These are phyloP conservation scores for Gisinianus flammeolus DNA, from an alignment of 2,888 invertebrate species.

Conservation along the genomic window DNA sequence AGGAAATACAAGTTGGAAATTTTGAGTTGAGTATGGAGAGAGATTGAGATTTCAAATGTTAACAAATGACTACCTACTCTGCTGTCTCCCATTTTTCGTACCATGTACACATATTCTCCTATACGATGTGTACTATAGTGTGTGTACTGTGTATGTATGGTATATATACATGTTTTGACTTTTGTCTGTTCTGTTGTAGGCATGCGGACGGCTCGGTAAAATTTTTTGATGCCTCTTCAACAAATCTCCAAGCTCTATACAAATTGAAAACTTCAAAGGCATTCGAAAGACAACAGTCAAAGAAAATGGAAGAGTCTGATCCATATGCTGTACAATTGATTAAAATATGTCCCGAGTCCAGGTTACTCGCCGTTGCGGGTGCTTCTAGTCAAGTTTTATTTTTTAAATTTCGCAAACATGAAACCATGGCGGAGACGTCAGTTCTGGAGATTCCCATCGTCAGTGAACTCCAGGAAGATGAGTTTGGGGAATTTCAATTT, in stretches of 20 bases:
- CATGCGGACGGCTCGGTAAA: conserved; percentile 98
- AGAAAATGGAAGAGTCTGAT: conserved; percentile 74
- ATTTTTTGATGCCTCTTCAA: conserved; percentile 99
- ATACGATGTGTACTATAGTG: too few species aligned
- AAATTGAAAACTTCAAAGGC: conserved; percentile 90
- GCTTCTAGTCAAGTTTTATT: conserved; percentile 92
- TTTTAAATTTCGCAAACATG: conserved; percentile 93
- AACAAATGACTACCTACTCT: too few species aligned
- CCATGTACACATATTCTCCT: too few species aligned
- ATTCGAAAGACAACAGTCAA: conserved; percentile 71
- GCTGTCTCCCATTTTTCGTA: too few species aligned
- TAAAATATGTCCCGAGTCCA: conserved; percentile 91
- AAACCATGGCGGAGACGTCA: conserved; percentile 80
- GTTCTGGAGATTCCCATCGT: conserved; percentile 86
- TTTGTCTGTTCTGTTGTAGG: conserved; percentile 66
- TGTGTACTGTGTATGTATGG: too few species aligned
- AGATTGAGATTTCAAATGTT: too few species aligned
- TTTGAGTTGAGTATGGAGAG: too few species aligned
- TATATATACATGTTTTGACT: not conserved
- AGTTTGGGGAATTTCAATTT: conserved; percentile 62
- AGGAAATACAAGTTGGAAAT: too few species aligned
- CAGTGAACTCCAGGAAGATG: conserved; percentile 69
- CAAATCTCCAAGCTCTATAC: conserved; percentile 93
- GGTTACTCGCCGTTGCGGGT: conserved; percentile 86
- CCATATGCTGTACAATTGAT: conserved; percentile 89